Conservation (phyloP, 2,797 vertebrate genomes). For the Coilia nasus region DNA sequence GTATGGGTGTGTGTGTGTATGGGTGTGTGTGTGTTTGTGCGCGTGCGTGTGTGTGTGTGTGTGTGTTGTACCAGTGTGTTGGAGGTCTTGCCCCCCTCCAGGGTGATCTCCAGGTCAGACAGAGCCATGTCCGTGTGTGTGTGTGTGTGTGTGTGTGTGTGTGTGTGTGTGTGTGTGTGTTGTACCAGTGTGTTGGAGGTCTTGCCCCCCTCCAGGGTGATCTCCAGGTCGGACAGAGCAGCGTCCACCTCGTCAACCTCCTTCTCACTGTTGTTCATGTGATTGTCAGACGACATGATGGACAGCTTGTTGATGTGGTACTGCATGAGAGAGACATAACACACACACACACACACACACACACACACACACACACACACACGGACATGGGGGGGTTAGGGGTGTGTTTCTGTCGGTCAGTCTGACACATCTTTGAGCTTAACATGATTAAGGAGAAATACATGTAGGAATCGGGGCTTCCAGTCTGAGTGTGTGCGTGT, state of each 20-base stretch:
- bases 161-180: not conserved
- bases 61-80: constrained; percentile 84
- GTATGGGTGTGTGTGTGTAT: not conserved
- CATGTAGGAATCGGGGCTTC: not conserved
- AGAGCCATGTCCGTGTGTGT: constrained; percentile 85
- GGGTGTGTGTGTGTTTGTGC: not conserved
- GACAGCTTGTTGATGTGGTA: constrained; percentile 99
- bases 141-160: not conserved
- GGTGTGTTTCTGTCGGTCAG: constrained; percentile 1
- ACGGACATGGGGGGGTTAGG: not conserved
- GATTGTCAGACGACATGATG: constrained; percentile 98
- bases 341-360: too few relatives aligned
- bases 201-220: constrained; percentile 97
- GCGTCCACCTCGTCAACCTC: constrained; percentile 98
- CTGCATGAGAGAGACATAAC: constrained; percentile 67
- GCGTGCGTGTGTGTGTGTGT: not conserved
- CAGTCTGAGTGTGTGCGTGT: not conserved
- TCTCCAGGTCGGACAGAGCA: constrained; percentile 95
- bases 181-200: constrained; percentile 92
- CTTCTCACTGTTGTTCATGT: constrained; percentile 99
- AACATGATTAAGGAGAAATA: not conserved
- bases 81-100: constrained; percentile 97
- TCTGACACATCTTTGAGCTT: not conserved
- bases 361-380: too few relatives aligned
- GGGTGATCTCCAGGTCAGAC: constrained; percentile 95